A percentile compares a stretch with the other conserved stretches of the same genome.
Conservation (phyloP, 2,113 vertebrate species). For the Manacus vitellinus region DNA sequence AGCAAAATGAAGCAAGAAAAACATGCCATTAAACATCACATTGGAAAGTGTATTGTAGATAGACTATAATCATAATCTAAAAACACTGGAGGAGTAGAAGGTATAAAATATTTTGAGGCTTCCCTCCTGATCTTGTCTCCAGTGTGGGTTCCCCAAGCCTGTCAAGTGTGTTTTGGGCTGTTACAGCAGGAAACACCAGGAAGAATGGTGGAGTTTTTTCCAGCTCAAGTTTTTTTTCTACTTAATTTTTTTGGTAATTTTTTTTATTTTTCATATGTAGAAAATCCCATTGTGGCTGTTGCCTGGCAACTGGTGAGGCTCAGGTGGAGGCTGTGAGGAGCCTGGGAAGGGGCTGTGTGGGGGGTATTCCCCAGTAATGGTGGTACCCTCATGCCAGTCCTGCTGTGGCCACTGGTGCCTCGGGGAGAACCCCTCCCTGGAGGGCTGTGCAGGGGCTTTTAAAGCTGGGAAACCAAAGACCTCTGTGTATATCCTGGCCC, state of each 20-base stretch:
- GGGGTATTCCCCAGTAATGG: neutral
- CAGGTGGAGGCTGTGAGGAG: neutral
- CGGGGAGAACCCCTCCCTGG: neutral
- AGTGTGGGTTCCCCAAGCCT: neutral
- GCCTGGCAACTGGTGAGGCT: slow-evolving; percentile 49
- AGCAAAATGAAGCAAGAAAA: neutral
- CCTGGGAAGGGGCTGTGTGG: neutral
- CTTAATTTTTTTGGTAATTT: neutral
- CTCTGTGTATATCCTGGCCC: neutral
- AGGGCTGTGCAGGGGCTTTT: neutral
- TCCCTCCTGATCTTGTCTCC: neutral
- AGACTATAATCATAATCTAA: neutral
- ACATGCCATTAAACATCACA: neutral
- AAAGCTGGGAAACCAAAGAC: neutral
- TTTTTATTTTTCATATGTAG: neutral
- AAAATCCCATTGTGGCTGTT: neutral
- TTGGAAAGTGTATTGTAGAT: neutral
- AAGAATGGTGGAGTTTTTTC: neutral
- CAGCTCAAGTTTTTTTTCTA: no score
- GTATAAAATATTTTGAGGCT: neutral
- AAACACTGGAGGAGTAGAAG: neutral
- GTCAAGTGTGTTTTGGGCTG: neutral
- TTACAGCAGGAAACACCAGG: neutral
- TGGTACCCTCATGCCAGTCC: rapidly evolving
- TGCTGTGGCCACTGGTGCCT: neutral